A percentile compares a stretch with the other conserved stretches of the same genome.
Evolutionary conservation across 2,797 vertebrate species (phyloP).

Genomic region (Jordanella pulchra): DNA sequence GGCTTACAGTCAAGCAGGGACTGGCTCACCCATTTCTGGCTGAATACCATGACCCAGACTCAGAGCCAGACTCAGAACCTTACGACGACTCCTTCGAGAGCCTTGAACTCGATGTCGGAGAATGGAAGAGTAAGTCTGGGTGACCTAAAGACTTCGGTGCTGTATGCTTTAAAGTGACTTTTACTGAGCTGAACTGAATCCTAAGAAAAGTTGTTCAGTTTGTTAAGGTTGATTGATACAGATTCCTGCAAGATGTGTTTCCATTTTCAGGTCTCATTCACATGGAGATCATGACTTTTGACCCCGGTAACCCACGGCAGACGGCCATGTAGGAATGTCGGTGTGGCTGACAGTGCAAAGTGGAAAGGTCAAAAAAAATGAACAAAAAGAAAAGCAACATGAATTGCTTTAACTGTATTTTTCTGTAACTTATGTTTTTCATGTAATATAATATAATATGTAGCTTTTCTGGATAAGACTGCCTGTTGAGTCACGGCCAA

Average conservation of each 20-base stretch:
- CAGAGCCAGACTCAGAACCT: conserved; percentile 72
- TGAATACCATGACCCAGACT: conserved; percentile 81
- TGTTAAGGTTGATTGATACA: not conserved
- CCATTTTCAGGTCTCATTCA: conserved; percentile 79
- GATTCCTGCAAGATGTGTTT: not conserved
- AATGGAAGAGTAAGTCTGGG: conserved; percentile 83
- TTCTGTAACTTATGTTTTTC: not conserved
- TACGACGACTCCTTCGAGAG: conserved; percentile 87
- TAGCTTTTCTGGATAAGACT: conserved; percentile 9
- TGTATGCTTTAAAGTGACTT: not conserved
- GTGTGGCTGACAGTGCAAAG: not conserved
- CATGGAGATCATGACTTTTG: conserved; percentile 87
- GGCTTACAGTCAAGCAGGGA: conserved; percentile 77
- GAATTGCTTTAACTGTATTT: conserved; percentile 2
- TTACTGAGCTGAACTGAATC: not conserved
- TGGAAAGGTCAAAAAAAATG: conserved; percentile 2
- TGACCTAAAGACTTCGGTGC: not conserved
- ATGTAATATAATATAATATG: not conserved
- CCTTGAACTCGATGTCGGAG: conserved; percentile 77
- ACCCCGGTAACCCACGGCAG: conserved; percentile 76
- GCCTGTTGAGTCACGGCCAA: not conserved
- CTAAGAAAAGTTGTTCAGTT: not conserved
- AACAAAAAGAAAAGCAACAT: conserved; percentile 9
- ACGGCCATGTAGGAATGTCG: conserved; percentile 68
- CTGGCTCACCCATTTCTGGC: conserved; percentile 79